phyloP scores from a whole-genome alignment of 2,888 invertebrate genomes.

The Zonitis immaculata region DNA sequence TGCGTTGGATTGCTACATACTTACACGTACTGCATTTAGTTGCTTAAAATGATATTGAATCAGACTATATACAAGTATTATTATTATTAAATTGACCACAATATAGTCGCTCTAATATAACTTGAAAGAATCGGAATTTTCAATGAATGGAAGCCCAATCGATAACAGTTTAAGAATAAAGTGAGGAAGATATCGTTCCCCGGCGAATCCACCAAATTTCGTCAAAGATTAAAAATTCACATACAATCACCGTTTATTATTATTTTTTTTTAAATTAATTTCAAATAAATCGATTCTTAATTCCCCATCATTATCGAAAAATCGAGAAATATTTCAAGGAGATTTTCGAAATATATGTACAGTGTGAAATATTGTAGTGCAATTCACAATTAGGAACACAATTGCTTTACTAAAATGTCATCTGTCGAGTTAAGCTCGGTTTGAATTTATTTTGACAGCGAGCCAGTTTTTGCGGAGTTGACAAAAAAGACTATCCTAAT shows the following conservation, averaged over 20 bases:
- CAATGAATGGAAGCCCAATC: too few species aligned
- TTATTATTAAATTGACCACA: too few species aligned
- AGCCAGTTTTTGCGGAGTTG: not conserved
- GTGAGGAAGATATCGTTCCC: not conserved
- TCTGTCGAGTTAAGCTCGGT: not conserved
- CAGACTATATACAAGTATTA: not conserved
- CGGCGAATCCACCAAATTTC: conserved; percentile 13
- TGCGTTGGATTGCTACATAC: not conserved
- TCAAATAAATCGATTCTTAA: too few species aligned
- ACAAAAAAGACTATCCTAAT: too few species aligned
- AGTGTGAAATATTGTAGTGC: too few species aligned
- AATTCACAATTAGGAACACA: not conserved
- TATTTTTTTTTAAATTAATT: not conserved
- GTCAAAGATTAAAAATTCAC: too few species aligned
- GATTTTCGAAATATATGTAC: too few species aligned
- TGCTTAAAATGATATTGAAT: not conserved
- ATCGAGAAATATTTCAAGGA: too few species aligned
- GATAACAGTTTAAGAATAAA: not conserved
- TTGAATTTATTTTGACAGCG: not conserved
- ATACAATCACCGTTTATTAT: too few species aligned
- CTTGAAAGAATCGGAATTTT: too few species aligned
- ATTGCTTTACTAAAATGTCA: not conserved
- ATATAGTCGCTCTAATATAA: too few species aligned
- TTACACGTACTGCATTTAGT: not conserved
- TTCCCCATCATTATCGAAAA: too few species aligned